Evolutionary conservation across 2,888 invertebrate genomes (phyloP).

Genomic region (Coelinius sp.): DNA sequence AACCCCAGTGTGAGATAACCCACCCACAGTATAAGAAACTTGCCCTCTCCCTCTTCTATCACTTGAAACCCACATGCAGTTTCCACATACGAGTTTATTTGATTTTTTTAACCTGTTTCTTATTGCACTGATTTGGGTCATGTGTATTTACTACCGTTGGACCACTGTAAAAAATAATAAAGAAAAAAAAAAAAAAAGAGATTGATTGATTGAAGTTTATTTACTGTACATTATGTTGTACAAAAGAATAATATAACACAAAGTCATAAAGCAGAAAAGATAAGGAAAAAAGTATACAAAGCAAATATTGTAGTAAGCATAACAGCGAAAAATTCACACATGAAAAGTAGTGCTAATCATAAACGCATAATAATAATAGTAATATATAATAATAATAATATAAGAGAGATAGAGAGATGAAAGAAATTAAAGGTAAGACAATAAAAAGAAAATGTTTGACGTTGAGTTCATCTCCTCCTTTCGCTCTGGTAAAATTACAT

Average conservation of each 20-base stretch:
- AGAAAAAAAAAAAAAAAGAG: neutral
- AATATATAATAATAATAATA: neutral
- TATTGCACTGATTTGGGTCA: slow-evolving; percentile 15
- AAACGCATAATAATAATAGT: too few species aligned
- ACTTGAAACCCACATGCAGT: neutral
- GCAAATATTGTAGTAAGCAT: too few species aligned
- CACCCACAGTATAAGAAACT: slow-evolving; percentile 20
- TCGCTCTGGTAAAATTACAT: neutral
- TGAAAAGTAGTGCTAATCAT: too few species aligned
- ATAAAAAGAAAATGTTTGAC: slow-evolving; percentile 15
- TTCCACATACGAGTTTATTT: slow-evolving; percentile 7
- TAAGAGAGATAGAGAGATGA: neutral
- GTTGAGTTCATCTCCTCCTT: slow-evolving; percentile 4
- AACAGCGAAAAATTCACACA: too few species aligned
- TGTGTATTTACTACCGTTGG: slow-evolving; percentile 4
- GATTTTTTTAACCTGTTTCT: neutral
- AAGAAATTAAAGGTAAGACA: too few species aligned
- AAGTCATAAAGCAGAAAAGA: too few species aligned
- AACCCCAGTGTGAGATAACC: slow-evolving; percentile 31
- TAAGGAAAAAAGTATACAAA: too few species aligned
- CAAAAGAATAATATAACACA: too few species aligned
- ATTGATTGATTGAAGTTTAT: too few species aligned
- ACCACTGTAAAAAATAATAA: neutral
- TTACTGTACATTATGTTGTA: too few species aligned
- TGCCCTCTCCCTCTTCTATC: slow-evolving; percentile 11